These are phyloP conservation scores for Iphiclides podalirius DNA, from an alignment of 2,888 invertebrate genomes.

Conservation along the genomic window DNA sequence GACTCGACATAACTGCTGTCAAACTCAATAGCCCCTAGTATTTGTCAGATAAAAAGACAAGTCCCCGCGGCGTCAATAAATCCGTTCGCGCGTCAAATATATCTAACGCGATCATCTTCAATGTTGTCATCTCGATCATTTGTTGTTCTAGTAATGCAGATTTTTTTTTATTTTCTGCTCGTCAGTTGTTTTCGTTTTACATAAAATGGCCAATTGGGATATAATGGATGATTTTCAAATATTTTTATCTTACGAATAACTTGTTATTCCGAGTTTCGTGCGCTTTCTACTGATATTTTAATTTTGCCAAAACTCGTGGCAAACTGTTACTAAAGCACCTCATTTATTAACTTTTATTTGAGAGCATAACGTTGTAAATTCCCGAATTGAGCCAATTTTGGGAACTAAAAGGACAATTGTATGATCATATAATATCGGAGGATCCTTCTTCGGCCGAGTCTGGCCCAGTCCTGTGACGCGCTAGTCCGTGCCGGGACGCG, in stretches of 20 bases:
- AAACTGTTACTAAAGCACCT: too few species aligned
- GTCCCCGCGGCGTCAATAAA: conserved; percentile 3
- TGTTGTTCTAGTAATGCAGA: background rate
- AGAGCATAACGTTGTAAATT: too few species aligned
- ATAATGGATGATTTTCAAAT: too few species aligned
- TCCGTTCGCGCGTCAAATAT: background rate
- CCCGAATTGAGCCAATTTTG: too few species aligned
- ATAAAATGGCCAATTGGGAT: too few species aligned
- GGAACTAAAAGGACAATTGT: too few species aligned
- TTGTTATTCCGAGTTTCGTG: too few species aligned
- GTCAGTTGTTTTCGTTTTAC: conserved; percentile 1
- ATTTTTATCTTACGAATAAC: too few species aligned
- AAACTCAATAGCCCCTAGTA: background rate
- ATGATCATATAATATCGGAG: conserved; percentile 7
- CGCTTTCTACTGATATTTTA: too few species aligned
- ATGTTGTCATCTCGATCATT: background rate
- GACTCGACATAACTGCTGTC: background rate
- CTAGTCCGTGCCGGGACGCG: conserved; percentile 32
- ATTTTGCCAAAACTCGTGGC: too few species aligned
- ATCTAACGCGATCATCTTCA: background rate
- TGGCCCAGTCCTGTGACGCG: conserved; percentile 59
- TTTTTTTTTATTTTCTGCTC: background rate
- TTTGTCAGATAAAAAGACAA: conserved; percentile 5
- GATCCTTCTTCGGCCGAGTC: conserved; percentile 42
- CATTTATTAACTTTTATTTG: too few species aligned